Conservation (phyloP, 2,113 vertebrate species). For the Todiramphus chloris region DNA sequence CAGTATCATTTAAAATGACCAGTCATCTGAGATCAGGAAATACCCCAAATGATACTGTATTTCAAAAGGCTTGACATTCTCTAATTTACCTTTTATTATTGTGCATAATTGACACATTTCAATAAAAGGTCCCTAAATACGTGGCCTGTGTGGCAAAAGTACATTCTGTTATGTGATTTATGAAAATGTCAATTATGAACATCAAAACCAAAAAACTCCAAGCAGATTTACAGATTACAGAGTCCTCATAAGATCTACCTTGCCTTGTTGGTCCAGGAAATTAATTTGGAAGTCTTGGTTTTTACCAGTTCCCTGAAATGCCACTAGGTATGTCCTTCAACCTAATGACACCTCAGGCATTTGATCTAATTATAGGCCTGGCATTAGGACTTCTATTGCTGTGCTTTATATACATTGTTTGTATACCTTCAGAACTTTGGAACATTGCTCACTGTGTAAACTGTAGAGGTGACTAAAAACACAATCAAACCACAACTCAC, state of each 20-base stretch:
- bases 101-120: background rate
- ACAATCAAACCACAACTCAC: conserved; percentile 64
- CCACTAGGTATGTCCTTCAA: background rate
- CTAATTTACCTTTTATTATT: background rate
- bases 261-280: background rate
- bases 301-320: background rate
- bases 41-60: background rate
- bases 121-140: background rate
- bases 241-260: background rate
- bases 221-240: background rate
- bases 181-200: background rate
- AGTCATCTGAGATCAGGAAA: background rate
- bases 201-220: background rate
- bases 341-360: background rate
- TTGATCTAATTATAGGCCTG: background rate
- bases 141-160: background rate
- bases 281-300: background rate
- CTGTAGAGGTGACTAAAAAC: background rate
- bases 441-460: background rate
- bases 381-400: background rate
- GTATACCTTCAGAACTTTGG: background rate
- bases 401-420: background rate
- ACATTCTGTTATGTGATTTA: background rate
- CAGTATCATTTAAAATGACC: background rate
- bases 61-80: background rate